A percentile compares a stretch with the other conserved stretches of the same genome.
These are phyloP conservation scores for Elanus axillaris DNA, from an alignment of 2,113 vertebrate genomes.

Conservation along the genomic window DNA sequence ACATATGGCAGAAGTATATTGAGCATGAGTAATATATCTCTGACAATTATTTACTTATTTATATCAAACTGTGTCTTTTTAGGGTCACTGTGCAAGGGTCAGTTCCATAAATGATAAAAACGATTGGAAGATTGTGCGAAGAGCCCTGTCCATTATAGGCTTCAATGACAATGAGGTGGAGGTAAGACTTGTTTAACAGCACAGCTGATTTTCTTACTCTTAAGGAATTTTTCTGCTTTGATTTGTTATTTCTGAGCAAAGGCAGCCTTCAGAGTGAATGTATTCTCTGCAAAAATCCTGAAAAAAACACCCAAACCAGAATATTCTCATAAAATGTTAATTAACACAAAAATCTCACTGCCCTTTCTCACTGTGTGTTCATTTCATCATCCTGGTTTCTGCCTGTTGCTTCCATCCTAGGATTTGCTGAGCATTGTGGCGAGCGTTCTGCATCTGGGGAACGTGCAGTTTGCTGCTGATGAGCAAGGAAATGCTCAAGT, in stretches of 20 bases:
- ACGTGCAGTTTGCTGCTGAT: constrained; percentile 88
- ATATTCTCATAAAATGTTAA: neutral
- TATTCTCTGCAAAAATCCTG: neutral
- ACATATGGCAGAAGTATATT: neutral
- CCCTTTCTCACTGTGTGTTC: neutral
- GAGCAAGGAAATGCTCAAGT: constrained; percentile 88
- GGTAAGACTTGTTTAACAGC: constrained; percentile 71
- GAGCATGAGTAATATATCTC: neutral
- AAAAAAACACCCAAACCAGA: neutral
- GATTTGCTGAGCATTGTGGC: constrained; percentile 92
- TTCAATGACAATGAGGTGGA: constrained; percentile 91
- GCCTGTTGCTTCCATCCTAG: constrained; percentile 56
- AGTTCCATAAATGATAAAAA: constrained; percentile 98
- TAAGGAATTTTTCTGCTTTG: neutral
- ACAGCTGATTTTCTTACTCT: neutral
- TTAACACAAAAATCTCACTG: neutral
- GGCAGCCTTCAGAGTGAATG: neutral
- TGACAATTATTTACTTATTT: neutral
- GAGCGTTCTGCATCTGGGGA: constrained; percentile 94
- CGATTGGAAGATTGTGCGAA: constrained; percentile 91
- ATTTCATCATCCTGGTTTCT: neutral
- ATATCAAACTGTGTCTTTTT: neutral
- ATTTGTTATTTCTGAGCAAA: neutral
- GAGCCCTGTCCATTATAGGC: constrained; percentile 87
- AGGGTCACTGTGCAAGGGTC: constrained; percentile 97